These are phyloP conservation scores for Limosa lapponica DNA, from an alignment of 2,797 vertebrate species.

Conservation along the genomic window DNA sequence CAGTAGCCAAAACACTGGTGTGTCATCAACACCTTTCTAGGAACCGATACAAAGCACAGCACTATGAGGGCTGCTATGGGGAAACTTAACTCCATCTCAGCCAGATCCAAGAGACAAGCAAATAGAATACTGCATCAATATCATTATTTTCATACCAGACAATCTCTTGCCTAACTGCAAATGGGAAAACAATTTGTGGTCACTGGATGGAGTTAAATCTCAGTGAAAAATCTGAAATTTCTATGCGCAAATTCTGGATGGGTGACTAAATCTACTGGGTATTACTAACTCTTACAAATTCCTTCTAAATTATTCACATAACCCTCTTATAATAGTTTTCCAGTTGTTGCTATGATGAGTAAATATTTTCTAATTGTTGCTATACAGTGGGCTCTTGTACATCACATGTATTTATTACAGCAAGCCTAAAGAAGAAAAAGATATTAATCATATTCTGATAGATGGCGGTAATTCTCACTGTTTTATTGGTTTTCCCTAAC, in stretches of 20 bases:
- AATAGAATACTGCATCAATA: neutral
- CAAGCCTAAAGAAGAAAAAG: neutral
- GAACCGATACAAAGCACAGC: neutral
- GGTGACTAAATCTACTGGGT: neutral
- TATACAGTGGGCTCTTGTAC: neutral
- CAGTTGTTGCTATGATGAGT: neutral
- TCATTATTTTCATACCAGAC: neutral
- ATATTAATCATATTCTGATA: neutral
- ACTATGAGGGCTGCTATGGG: neutral
- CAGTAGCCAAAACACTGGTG: neutral
- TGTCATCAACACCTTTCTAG: neutral
- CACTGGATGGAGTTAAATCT: neutral
- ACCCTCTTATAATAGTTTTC: neutral
- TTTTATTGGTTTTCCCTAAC: neutral
- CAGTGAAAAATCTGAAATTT: neutral
- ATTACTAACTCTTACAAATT: neutral
- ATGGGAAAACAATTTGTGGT: neutral
- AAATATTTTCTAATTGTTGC: slow-evolving; percentile 12
- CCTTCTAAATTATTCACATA: neutral
- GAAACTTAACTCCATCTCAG: neutral
- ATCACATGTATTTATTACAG: neutral
- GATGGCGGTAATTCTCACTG: neutral
- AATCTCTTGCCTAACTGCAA: neutral
- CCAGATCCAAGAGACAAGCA: neutral
- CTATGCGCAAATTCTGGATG: neutral